Conservation (phyloP, 2,113 vertebrate genomes). For the Lasiurus borealis region DNA sequence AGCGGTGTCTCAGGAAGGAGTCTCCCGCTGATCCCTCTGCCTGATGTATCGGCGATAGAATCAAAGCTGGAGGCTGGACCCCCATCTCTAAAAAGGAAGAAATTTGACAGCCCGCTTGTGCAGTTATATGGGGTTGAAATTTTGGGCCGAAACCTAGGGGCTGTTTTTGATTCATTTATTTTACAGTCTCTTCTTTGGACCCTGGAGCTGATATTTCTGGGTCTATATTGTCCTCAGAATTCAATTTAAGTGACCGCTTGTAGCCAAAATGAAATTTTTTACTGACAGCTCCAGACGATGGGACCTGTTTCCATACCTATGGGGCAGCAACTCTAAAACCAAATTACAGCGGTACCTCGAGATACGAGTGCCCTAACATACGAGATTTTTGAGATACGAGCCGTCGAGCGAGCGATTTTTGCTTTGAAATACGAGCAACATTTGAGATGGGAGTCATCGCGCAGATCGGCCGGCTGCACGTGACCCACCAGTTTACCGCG, state of each 20-base stretch:
- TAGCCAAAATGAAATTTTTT: constrained; percentile 13
- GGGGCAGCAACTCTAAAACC: too few relatives aligned
- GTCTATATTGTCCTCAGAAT: constrained; percentile 56
- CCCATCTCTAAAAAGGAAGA: neutral
- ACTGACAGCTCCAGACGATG: neutral
- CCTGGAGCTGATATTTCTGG: constrained; percentile 50
- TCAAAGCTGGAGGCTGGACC: neutral
- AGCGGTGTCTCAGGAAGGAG: neutral
- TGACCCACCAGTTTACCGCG: too few relatives aligned
- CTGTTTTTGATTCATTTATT: constrained; percentile 44
- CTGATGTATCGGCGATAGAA: neutral
- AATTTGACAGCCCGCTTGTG: neutral
- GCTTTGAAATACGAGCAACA: too few relatives aligned
- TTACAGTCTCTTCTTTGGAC: constrained; percentile 55
- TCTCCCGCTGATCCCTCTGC: neutral
- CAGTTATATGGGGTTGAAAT: neutral
- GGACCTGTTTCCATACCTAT: neutral
- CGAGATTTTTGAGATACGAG: too few relatives aligned
- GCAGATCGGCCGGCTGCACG: too few relatives aligned
- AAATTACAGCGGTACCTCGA: too few relatives aligned
- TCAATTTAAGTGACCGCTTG: constrained; percentile 55
- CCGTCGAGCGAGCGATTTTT: too few relatives aligned
- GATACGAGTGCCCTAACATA: too few relatives aligned
- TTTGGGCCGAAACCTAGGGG: constrained; percentile 25
- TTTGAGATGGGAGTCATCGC: too few relatives aligned